Evolutionary conservation across 2,888 invertebrate genomes (phyloP).

Genomic region (Cyaniris semiargus): DNA sequence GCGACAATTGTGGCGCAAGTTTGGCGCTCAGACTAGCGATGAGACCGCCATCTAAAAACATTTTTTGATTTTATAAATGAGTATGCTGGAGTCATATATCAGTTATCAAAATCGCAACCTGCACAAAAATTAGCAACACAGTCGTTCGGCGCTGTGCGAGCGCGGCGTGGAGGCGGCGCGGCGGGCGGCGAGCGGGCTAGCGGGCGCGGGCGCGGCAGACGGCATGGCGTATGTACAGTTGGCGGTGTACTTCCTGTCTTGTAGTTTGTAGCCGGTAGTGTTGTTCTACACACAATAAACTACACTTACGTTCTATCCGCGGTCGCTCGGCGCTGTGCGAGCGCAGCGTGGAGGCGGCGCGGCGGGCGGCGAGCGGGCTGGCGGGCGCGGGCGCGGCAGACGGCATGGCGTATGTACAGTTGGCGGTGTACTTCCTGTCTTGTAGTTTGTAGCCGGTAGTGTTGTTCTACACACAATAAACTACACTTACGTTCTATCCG

Average conservation of each 20-base stretch:
- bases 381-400: slow-evolving; percentile 64
- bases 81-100: too few relatives aligned
- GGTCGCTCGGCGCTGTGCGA: slow-evolving; percentile 82
- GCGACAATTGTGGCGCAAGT: slow-evolving; percentile 82
- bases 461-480: not conserved
- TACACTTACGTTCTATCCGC: slow-evolving; percentile 71
- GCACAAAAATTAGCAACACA: too few relatives aligned
- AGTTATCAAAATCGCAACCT: too few relatives aligned
- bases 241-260: slow-evolving; percentile 66
- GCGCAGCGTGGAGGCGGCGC: slow-evolving; percentile 60
- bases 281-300: not conserved
- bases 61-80: not conserved
- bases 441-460: slow-evolving; percentile 61
- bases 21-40: slow-evolving; percentile 88
- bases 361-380: slow-evolving; percentile 30
- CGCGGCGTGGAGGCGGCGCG: slow-evolving; percentile 59
- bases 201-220: slow-evolving; percentile 54
- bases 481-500: slow-evolving; percentile 72
- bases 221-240: slow-evolving; percentile 44
- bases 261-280: slow-evolving; percentile 59
- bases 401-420: too few relatives aligned
- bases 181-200: slow-evolving; percentile 31
- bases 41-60: slow-evolving; percentile 80
- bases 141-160: slow-evolving; percentile 81
- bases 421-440: too few relatives aligned